These are phyloP conservation scores for Allobates femoralis DNA, from an alignment of 2,797 vertebrate genomes.

Conservation along the genomic window DNA sequence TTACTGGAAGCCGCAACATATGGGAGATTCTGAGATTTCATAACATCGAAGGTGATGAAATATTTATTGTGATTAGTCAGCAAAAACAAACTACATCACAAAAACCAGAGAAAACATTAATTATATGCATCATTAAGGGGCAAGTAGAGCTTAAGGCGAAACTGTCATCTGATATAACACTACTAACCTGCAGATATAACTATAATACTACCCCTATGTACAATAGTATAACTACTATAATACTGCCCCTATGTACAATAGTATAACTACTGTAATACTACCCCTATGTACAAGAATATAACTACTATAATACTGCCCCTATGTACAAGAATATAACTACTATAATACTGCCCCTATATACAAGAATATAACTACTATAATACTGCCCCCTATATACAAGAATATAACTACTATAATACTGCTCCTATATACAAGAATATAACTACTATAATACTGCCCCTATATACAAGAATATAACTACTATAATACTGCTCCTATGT, in stretches of 20 bases:
- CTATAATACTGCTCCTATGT: not conserved
- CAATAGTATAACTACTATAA: too few relatives aligned
- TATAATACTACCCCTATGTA: too few relatives aligned
- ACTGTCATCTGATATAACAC: not conserved
- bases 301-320: too few relatives aligned
- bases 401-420: not conserved
- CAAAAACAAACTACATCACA: not conserved
- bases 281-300: too few relatives aligned
- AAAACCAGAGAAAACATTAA: not conserved
- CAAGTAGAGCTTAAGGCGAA: too few relatives aligned
- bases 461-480: slow-evolving; percentile 6
- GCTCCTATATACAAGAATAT: not conserved
- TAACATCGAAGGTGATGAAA: not conserved
- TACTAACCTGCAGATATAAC: not conserved
- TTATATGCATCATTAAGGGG: not conserved
- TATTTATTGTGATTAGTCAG: not conserved
- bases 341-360: slow-evolving; percentile 2
- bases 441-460: slow-evolving; percentile 7
- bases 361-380: slow-evolving; percentile 10
- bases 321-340: slow-evolving; percentile 13
- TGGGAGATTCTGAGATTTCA: not conserved
- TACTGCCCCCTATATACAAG: not conserved
- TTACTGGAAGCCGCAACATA: not conserved
- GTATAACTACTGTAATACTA: too few relatives aligned
- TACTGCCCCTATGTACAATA: too few relatives aligned